phyloP scores from a whole-genome alignment of 2,113 vertebrate species.

The Chinchilla lanigera region DNA sequence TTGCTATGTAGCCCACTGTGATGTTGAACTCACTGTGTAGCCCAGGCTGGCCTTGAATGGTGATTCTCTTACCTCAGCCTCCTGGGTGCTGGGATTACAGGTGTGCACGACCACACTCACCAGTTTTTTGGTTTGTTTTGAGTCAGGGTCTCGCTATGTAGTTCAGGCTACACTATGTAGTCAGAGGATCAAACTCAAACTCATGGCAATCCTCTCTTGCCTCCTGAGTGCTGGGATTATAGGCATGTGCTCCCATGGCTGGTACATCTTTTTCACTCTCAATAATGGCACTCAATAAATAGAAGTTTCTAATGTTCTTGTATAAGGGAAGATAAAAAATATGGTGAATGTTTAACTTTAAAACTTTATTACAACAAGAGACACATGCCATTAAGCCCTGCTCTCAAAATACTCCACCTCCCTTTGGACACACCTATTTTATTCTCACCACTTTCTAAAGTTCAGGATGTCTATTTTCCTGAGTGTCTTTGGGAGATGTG shows the following conservation, averaged over 20 bases:
- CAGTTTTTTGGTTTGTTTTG: background rate
- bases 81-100: background rate
- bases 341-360: background rate
- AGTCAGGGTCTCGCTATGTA: background rate
- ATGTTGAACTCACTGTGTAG: background rate
- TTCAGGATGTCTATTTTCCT: background rate
- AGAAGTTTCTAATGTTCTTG: background rate
- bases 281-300: background rate
- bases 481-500: background rate
- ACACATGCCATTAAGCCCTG: background rate
- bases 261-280: background rate
- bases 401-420: background rate
- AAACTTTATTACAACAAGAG: background rate
- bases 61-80: background rate
- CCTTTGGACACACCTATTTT: background rate
- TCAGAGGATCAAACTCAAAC: background rate
- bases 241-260: background rate
- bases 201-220: background rate
- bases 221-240: background rate
- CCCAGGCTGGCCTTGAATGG: background rate
- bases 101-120: background rate
- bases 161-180: background rate
- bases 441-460: background rate
- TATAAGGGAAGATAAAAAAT: background rate
- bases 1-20: background rate